Evolutionary conservation across 2,888 invertebrate genomes (phyloP).

Genomic region (Drosophila melanosoma): DNA sequence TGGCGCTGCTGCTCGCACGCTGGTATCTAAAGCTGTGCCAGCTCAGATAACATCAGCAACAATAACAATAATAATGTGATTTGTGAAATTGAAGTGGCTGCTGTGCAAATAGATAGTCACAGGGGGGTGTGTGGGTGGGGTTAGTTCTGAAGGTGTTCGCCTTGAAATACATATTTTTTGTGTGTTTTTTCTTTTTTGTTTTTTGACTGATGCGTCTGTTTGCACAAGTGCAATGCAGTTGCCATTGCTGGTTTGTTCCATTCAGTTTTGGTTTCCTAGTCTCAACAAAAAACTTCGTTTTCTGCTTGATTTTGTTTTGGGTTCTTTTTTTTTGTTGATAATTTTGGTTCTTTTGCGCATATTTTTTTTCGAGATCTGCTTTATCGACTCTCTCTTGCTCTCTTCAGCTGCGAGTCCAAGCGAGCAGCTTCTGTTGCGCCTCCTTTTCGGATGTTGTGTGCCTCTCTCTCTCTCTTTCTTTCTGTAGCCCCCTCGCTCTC

Average conservation of each 20-base stretch:
- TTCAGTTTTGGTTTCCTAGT: constrained; percentile 26
- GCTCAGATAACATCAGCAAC: constrained; percentile 53
- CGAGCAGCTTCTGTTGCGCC: constrained; percentile 60
- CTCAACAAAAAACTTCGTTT: constrained; percentile 3
- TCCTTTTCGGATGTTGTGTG: constrained; percentile 49
- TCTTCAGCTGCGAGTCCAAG: constrained; percentile 16
- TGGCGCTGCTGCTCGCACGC: constrained; percentile 53
- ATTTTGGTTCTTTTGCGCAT: constrained; percentile 17
- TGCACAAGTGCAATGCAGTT: constrained; percentile 43
- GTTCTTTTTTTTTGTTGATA: constrained; percentile 6
- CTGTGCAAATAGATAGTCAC: constrained; percentile 47
- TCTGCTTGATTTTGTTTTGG: not conserved
- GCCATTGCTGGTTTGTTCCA: constrained; percentile 7
- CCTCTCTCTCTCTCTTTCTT: not conserved
- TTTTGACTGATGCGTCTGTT: constrained; percentile 40
- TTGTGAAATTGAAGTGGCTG: constrained; percentile 46
- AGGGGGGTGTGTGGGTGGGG: not conserved
- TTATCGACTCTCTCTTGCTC: constrained; percentile 34
- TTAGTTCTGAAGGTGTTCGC: constrained; percentile 3
- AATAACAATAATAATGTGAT: constrained; percentile 14
- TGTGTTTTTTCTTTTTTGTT: not conserved
- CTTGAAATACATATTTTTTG: constrained; percentile 39
- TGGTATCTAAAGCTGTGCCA: constrained; percentile 51
- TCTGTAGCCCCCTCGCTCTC: not conserved
- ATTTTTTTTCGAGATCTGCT: constrained; percentile 33